Base-by-base conservation (phyloP, 2,888 invertebrate species). In the Crematogaster levior region DNA sequence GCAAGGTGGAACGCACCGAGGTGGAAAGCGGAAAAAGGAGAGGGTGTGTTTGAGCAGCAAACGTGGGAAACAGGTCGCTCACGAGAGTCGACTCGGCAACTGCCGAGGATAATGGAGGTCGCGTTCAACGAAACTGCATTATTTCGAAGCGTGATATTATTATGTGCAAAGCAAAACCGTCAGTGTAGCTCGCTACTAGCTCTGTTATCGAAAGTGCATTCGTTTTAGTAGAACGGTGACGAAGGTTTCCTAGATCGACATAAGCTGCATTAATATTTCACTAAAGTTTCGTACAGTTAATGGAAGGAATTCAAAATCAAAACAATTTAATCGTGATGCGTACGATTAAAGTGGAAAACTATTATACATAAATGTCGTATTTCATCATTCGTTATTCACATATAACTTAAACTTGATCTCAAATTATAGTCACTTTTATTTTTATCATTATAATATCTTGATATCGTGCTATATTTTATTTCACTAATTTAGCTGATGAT, bases 1-100 rank as follows among this genome's bases (percentile, higher is more conserved):
- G 70, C 80, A 73, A 77, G 83, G 83, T 84, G n/a, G n/a, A n/a
- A 85, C 74, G 81, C 53, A 27, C 56, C 43, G 12, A 58, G 4
- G n/a, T n/a, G 34, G 80, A 66, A 82, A 88, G 81, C 37, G 37
- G 27, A 80, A 27, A 21, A 27, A 53, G 68, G 9, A 58, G 21
- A 12, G 18, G 21, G 9, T 27, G 12, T 24, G 18, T 73, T 60
- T 72, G 40, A 43, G 40, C 1, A 60, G 60, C 40, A 68, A 66
- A 66, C 66, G 37, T 48, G 21, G 21, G 15, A 77, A 77, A 77
- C 53, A 66, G 48, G 74, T 60, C 60, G 73, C 60, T 60, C 21
- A 21, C 56, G 43, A 43, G n/a, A 68, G 24, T 77, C 40, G 12
- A 77, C 30, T 40, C 68, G 56, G 43, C 30, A 68, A 68, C 40